Evolutionary conservation across 1,140 invertebrate species (phyloP).

Genomic region (Drosophila navojoa): DNA sequence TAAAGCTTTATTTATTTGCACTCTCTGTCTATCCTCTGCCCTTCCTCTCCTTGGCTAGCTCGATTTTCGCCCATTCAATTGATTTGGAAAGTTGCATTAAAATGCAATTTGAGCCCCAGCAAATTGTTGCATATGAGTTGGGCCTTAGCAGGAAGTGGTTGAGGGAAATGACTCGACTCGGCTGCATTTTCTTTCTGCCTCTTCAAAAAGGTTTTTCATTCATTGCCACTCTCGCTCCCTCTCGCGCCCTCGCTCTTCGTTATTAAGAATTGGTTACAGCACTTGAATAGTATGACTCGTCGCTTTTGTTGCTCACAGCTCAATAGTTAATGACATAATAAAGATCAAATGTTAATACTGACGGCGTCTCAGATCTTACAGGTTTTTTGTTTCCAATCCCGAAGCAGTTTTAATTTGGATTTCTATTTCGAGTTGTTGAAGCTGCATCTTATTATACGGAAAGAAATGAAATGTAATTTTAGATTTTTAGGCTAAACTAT

Average conservation of each 20-base stretch:
- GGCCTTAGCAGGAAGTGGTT: constrained; percentile 26
- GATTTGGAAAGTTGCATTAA: constrained; percentile 82
- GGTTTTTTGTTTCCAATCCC: background rate
- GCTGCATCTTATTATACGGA: background rate
- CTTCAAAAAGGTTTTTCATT: constrained; percentile 7
- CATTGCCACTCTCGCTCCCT: background rate
- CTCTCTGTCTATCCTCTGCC: background rate
- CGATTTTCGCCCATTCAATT: constrained; percentile 45
- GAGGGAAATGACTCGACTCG: constrained; percentile 43
- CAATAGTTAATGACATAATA: constrained; percentile 23
- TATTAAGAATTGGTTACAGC: constrained; percentile 15
- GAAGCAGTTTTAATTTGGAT: background rate
- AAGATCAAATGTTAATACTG: constrained; percentile 12
- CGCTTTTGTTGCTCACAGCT: constrained; percentile 1
- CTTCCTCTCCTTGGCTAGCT: background rate
- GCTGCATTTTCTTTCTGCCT: constrained; percentile 19
- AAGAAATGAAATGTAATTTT: background rate
- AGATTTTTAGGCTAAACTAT: too few species aligned
- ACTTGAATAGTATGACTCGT: constrained; percentile 24
- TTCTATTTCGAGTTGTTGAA: background rate
- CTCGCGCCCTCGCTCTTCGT: background rate
- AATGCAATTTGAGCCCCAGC: constrained; percentile 69
- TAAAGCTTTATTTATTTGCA: constrained; percentile 70
- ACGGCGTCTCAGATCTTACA: background rate
- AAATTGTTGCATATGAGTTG: constrained; percentile 22